A percentile compares a stretch with the other conserved stretches of the same genome.
These are phyloP conservation scores for Mormoops blainvillei DNA, from an alignment of 2,113 vertebrate species.

Conservation along the genomic window DNA sequence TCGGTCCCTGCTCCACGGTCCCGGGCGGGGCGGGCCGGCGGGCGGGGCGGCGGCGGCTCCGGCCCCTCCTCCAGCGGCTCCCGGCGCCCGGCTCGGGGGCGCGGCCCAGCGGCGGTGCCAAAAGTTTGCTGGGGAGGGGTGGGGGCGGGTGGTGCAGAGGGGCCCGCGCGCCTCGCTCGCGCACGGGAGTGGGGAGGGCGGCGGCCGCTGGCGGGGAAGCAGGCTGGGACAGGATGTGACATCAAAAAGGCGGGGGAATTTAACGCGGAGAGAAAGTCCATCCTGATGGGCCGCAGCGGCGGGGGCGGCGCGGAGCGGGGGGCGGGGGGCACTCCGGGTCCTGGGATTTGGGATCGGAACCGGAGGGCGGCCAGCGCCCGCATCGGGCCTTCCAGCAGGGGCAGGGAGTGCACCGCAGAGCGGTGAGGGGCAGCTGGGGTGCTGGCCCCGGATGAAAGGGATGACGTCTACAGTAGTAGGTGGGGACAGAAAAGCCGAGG, in stretches of 20 bases:
- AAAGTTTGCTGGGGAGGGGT: constrained; percentile 85
- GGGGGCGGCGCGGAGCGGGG: neutral
- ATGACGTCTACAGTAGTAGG: neutral
- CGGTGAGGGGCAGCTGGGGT: rapidly evolving
- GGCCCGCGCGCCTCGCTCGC: constrained; percentile 15
- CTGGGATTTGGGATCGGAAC: rapidly evolving
- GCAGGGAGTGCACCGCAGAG: rapidly evolving
- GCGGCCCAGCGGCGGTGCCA: constrained; percentile 77
- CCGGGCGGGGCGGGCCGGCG: constrained; percentile 55
- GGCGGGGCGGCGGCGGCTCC: constrained; percentile 45
- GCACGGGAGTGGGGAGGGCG: constrained; percentile 59
- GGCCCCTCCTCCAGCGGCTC: constrained; percentile 65
- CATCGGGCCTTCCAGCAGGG: neutral
- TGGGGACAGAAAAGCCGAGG: rapidly evolving
- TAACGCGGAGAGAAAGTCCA: constrained; percentile 66
- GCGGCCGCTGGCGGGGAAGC: constrained; percentile 73
- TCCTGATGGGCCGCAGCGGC: neutral
- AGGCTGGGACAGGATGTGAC: constrained; percentile 87
- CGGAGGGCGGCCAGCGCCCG: rapidly evolving
- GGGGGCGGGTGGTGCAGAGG: constrained; percentile 56
- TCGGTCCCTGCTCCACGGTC: constrained; percentile 74
- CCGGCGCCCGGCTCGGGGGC: constrained; percentile 67
- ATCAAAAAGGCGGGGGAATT: constrained; percentile 88
- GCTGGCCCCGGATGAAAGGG: rapidly evolving
- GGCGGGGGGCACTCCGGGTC: rapidly evolving